Percentiles rank a stretch among this genome's conserved stretches.
Conservation (phyloP, 2,888 invertebrate species). For the Hirtodrosophila duncani region DNA sequence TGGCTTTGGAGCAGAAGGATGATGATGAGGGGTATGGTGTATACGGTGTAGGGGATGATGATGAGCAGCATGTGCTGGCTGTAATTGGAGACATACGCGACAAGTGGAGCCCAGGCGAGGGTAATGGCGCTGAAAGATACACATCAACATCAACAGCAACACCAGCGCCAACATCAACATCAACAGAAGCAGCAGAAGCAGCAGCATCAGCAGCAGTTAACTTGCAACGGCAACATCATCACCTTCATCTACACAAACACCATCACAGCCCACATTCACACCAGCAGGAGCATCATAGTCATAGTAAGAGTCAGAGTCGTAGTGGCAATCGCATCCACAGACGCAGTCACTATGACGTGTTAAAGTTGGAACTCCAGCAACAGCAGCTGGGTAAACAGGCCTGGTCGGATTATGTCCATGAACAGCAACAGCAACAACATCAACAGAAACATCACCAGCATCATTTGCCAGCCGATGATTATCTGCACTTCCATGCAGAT, state of each 20-base stretch:
- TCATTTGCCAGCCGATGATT: too few relatives aligned
- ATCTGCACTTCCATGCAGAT: slow-evolving; percentile 13
- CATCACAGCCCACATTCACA: slow-evolving; percentile 19
- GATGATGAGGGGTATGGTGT: slow-evolving; percentile 42
- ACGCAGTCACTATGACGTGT: slow-evolving; percentile 46
- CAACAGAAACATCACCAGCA: slow-evolving; percentile 14
- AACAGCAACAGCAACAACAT: slow-evolving; percentile 6
- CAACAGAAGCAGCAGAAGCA: slow-evolving; percentile 22
- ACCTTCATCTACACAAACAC: slow-evolving; percentile 17
- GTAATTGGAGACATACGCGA: too few relatives aligned
- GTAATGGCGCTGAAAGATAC: too few relatives aligned
- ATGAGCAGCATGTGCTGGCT: background rate
- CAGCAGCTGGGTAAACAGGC: slow-evolving; percentile 62
- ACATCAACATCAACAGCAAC: slow-evolving; percentile 12
- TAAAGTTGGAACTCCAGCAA: slow-evolving; percentile 43
- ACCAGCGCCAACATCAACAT: slow-evolving; percentile 15
- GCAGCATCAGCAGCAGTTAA: slow-evolving; percentile 17
- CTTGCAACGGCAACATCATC: slow-evolving; percentile 14
- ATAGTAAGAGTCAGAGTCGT: too few relatives aligned
- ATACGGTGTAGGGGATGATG: slow-evolving; percentile 41
- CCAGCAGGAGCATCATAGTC: slow-evolving; percentile 13
- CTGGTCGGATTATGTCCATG: slow-evolving; percentile 8
- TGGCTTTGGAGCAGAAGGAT: slow-evolving; percentile 16
- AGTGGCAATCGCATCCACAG: slow-evolving; percentile 17
- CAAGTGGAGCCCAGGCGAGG: slow-evolving; percentile 26